Evolutionary conservation across 1,140 invertebrate genomes (phyloP).

Genomic region (Neodiprion lecontei): DNA sequence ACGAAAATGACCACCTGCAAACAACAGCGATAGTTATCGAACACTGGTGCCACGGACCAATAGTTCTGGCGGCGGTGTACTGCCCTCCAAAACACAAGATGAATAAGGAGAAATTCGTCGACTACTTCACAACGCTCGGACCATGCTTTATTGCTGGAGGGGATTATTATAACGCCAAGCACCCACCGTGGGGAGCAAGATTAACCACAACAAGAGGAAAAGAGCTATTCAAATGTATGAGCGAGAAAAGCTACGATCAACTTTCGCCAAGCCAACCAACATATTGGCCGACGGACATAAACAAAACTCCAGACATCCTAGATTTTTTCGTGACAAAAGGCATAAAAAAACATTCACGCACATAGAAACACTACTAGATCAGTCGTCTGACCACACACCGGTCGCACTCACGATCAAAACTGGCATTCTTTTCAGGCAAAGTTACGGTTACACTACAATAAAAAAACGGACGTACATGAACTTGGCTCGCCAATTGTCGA

Average conservation of each 20-base stretch:
- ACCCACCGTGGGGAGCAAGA: slow-evolving; percentile 39
- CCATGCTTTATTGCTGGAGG: slow-evolving; percentile 38
- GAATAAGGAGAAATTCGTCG: slow-evolving; percentile 28
- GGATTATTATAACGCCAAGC: slow-evolving; percentile 42
- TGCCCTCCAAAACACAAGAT: slow-evolving; percentile 35
- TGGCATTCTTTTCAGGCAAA: slow-evolving; percentile 32
- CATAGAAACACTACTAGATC: slow-evolving; percentile 24
- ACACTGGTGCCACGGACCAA: background rate
- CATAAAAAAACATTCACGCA: slow-evolving; percentile 19
- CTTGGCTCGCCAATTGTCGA: too few relatives aligned
- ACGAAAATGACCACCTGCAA: background rate
- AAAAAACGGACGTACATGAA: slow-evolving; percentile 18
- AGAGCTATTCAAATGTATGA: slow-evolving; percentile 27
- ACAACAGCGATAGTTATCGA: slow-evolving; percentile 14
- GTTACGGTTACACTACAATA: slow-evolving; percentile 15
- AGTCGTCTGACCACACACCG: slow-evolving; percentile 41
- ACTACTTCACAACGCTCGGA: slow-evolving; percentile 34
- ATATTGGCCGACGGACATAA: slow-evolving; percentile 45
- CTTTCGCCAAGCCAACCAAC: slow-evolving; percentile 33
- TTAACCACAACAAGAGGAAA: slow-evolving; percentile 30
- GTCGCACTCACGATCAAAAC: slow-evolving; percentile 21
- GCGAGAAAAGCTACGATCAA: slow-evolving; percentile 17
- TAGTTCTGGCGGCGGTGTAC: slow-evolving; percentile 28
- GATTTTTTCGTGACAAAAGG: slow-evolving; percentile 36
- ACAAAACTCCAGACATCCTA: slow-evolving; percentile 44